phyloP scores from a whole-genome alignment of 2,888 invertebrate species.

The Drosophila trichaetosa region DNA sequence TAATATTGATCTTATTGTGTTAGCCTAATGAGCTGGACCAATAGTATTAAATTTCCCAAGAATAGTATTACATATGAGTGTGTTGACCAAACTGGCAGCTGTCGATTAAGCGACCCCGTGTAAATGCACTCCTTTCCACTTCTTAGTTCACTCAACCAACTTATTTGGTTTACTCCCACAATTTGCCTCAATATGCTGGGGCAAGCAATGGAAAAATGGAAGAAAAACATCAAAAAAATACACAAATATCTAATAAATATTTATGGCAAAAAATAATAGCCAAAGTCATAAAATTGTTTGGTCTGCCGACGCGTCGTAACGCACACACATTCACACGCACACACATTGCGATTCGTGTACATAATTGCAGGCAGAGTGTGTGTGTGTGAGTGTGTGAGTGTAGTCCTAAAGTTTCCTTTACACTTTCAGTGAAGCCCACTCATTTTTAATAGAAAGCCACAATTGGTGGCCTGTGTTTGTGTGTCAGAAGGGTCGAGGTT shows the following conservation, averaged over 20 bases:
- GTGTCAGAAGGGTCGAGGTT: not conserved
- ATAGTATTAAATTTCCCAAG: conserved; percentile 19
- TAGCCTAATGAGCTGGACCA: not conserved
- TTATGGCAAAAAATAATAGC: conserved; percentile 65
- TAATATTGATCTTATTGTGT: conserved; percentile 1
- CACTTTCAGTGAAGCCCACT: conserved; percentile 39
- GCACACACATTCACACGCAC: conserved; percentile 16
- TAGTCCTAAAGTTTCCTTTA: conserved; percentile 34
- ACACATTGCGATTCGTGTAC: conserved; percentile 14
- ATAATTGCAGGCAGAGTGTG: conserved; percentile 35
- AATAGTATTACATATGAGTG: conserved; percentile 22
- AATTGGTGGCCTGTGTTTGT: conserved; percentile 22
- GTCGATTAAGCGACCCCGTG: conserved; percentile 5
- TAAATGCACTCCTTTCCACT: not conserved
- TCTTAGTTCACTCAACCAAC: not conserved
- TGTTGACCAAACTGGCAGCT: conserved; percentile 5
- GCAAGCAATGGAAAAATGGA: not conserved
- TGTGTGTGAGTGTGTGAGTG: conserved; percentile 5
- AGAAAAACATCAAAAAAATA: not conserved
- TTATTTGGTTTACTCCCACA: conserved; percentile 7
- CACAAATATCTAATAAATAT: conserved; percentile 72
- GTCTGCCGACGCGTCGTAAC: conserved; percentile 15
- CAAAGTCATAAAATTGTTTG: conserved; percentile 66
- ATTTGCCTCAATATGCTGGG: conserved; percentile 17
- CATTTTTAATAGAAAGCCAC: conserved; percentile 56